Evolutionary conservation across 1,140 invertebrate species (phyloP), one percentile per base, ranked within the genome.

Genomic region (Zaprionus ghesquierei): DNA sequence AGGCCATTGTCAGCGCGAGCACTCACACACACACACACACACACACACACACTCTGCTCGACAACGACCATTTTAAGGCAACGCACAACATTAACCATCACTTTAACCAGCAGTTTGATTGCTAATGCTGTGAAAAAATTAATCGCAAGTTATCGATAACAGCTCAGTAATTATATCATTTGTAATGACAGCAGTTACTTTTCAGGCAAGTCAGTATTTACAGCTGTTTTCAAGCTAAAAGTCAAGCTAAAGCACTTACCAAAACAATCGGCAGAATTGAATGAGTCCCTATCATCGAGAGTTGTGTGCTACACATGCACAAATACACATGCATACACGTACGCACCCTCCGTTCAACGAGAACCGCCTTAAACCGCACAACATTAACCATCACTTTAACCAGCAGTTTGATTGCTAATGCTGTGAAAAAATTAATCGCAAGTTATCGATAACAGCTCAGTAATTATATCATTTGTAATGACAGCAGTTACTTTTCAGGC

Each of bases 1-100:
- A 82, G 78, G 62, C 66, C 80, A 82, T 82, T 82, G 80, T 82
- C 53, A 69, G 23, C 13, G 25, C n/a, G 23, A 10, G 18, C 23
- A 9, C 53, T 27, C 64, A 53, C 27, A 51, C 2, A n/a, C 33
- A 23, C 23, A 29, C 55, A 51, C 35, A 49, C 22, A 9, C 10
- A 33, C 25, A 27, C 22, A 15, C 33, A 53, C 27, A 29, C 9
- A 1, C 38, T n/a, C n/a, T n/a, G 15, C 31, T 25, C 44, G 12
- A 0, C 18, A 18, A 10, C 3, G n/a, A 12, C 3, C 15, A 12
- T 4, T 46, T 46, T 46, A 46, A 46, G 2, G 41, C 18, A n/a
- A n/a, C 41, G n/a, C n/a, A 2, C 6, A 22, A 22, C 41, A 5
- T 46, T 46, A 46, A 46, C 18, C 10, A 46, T 20, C 41, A 46